Evolutionary conservation across 2,113 vertebrate species (phyloP).

Genomic region (Felis chaus): DNA sequence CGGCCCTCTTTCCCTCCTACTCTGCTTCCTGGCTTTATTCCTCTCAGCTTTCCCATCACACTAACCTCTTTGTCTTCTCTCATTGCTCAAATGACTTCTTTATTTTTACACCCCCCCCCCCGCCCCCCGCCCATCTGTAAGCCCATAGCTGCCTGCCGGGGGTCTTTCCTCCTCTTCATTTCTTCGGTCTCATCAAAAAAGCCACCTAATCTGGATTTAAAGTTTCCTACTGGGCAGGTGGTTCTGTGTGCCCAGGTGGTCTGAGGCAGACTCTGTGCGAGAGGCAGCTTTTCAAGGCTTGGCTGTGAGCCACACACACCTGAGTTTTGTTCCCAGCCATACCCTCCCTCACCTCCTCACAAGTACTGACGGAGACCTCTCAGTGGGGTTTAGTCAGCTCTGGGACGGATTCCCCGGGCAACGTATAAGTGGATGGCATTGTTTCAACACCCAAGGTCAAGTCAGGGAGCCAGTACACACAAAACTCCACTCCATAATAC

Average conservation of each 20-base stretch:
- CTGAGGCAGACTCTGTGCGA: background rate
- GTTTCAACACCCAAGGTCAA: background rate
- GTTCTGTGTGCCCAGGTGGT: background rate
- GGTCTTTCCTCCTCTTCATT: background rate
- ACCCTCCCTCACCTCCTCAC: background rate
- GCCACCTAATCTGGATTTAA: background rate
- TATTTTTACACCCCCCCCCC: too few species aligned
- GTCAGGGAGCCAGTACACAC: background rate
- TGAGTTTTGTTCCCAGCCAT: background rate
- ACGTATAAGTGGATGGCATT: background rate
- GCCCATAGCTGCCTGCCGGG: background rate
- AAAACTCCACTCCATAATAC: background rate
- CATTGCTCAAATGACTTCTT: background rate
- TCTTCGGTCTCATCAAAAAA: conserved; percentile 36
- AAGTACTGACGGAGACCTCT: background rate
- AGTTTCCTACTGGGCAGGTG: background rate
- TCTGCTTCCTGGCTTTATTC: background rate
- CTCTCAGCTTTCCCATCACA: conserved; percentile 28
- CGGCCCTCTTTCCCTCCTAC: background rate
- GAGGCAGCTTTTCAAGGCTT: background rate
- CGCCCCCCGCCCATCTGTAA: background rate
- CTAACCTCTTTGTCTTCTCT: conserved; percentile 50
- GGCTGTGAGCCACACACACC: accelerated
- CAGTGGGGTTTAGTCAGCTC: background rate
- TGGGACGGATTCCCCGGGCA: background rate